Evolutionary conservation across 2,888 invertebrate genomes (phyloP), one percentile per base, ranked within the genome.

Genomic region (Hyppa rectilinea): DNA sequence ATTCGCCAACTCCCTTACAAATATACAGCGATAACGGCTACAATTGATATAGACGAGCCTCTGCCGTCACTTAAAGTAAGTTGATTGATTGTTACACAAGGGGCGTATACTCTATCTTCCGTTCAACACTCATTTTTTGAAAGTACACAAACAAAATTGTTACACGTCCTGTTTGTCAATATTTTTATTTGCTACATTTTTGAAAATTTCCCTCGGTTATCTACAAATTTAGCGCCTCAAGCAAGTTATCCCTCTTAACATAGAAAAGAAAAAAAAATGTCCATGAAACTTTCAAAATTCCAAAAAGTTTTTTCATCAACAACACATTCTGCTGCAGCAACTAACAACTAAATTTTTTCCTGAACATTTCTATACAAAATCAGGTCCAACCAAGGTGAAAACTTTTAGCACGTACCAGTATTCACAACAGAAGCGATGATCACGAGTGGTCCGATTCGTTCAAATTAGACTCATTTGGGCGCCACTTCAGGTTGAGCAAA

Each of bases 11-110:
- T 88, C 82, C 84, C 85, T 78, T 86, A 85, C 89, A 87, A 88
- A 85, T 75, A 74, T 73, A 80, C 72, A 78, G 82, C 87, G 88
- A 89, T 89, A 90, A 80, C 87, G 83, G 83, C 79, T 82, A 85
- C 90, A 90, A 92, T 93, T 92, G 92, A 92, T 91, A 92, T 90
- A 87, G 88, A 91, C 89, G 89, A 91, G 86, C 86, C 84, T 81
- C 80, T 83, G 80, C 87, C 86, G 88, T 88, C 89, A 88, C 84
- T 89, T 90, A 87, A 85, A 88, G 83, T 87, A 87, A 91, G 89
- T 91, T 93, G 92, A 94, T 93, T 90, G 90, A 94, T 93, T 87
- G 82, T 79, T 50, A 68, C 62, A 75, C 70, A 78, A 77, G 85
- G 83, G 82, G 81, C 82, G 73, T 75, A 84, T 67, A 71, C 65